Conservation (phyloP, 2,113 vertebrate species). For the Furnarius figulus region DNA sequence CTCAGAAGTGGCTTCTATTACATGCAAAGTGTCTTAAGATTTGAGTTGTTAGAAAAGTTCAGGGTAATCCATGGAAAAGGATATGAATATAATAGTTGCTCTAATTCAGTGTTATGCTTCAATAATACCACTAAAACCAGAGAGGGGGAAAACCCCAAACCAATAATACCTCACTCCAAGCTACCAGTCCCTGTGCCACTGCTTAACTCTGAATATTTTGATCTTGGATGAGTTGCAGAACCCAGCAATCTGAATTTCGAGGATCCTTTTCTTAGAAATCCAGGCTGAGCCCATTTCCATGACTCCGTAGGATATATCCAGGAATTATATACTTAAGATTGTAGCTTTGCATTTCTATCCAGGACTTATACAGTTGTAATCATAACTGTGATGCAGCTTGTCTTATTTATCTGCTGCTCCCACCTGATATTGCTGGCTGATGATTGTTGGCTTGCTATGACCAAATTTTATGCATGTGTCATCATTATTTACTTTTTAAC, state of each 20-base stretch:
- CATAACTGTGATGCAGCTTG: not conserved
- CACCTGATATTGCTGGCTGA: not conserved
- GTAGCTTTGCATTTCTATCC: not conserved
- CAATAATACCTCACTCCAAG: not conserved
- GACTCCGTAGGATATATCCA: not conserved
- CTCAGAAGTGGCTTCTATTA: not conserved
- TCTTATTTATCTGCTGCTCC: not conserved
- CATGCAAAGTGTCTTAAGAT: not conserved
- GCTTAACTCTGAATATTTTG: not conserved
- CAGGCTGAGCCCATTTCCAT: not conserved
- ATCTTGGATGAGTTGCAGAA: not conserved
- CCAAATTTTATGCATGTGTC: not conserved
- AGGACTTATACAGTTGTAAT: not conserved
- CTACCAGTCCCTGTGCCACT: not conserved
- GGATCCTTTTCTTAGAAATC: not conserved
- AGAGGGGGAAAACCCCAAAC: too few relatives aligned
- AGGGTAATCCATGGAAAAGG: not conserved
- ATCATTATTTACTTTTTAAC: not conserved
- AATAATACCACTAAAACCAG: not conserved
- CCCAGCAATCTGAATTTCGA: not conserved
- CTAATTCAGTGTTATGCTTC: not conserved
- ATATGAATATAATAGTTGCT: not conserved
- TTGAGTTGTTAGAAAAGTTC: not conserved
- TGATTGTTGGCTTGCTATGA: not conserved
- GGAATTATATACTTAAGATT: not conserved